Conservation (phyloP, 2,113 vertebrate genomes). For the Takifugu bimaculatus region DNA sequence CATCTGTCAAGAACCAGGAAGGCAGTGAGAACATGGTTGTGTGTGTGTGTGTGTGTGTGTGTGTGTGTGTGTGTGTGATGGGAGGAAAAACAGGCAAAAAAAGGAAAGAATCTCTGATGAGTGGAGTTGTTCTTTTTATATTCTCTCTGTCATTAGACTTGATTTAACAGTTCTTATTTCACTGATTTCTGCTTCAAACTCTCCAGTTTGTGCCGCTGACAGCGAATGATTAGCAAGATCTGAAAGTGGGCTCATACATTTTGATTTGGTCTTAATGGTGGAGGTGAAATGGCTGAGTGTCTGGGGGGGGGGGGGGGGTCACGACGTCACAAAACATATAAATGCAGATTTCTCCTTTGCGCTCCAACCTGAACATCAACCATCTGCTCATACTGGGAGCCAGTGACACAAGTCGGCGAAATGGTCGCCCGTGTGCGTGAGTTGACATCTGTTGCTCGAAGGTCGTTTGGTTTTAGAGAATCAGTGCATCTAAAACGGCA, state of each 20-base stretch:
- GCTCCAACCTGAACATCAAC: too few relatives aligned
- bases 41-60: slow-evolving; percentile 41
- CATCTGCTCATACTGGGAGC: too few relatives aligned
- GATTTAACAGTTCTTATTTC: not conserved
- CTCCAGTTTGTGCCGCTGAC: slow-evolving; percentile 32
- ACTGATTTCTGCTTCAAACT: slow-evolving; percentile 48
- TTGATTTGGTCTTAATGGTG: slow-evolving; percentile 58
- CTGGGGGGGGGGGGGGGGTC: too few relatives aligned
- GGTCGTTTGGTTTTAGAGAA: too few relatives aligned
- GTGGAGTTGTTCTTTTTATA: slow-evolving; percentile 33
- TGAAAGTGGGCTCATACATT: slow-evolving; percentile 61
- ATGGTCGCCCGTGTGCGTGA: too few relatives aligned
- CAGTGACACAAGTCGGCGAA: slow-evolving; percentile 60
- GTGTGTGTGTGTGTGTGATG: slow-evolving; percentile 15
- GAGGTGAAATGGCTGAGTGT: slow-evolving; percentile 67
- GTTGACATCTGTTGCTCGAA: too few relatives aligned
- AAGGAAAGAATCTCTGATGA: slow-evolving; percentile 68
- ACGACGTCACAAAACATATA: too few relatives aligned
- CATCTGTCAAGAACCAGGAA: slow-evolving; percentile 75
- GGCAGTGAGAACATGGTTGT: slow-evolving; percentile 59
- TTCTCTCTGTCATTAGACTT: not conserved
- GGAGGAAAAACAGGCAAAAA: slow-evolving; percentile 62
- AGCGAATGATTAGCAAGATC: slow-evolving; percentile 53
- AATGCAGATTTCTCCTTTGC: too few relatives aligned
- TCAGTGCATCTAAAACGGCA: too few relatives aligned